phyloP scores from a whole-genome alignment of 2,888 invertebrate genomes.

The Dicycla oo region DNA sequence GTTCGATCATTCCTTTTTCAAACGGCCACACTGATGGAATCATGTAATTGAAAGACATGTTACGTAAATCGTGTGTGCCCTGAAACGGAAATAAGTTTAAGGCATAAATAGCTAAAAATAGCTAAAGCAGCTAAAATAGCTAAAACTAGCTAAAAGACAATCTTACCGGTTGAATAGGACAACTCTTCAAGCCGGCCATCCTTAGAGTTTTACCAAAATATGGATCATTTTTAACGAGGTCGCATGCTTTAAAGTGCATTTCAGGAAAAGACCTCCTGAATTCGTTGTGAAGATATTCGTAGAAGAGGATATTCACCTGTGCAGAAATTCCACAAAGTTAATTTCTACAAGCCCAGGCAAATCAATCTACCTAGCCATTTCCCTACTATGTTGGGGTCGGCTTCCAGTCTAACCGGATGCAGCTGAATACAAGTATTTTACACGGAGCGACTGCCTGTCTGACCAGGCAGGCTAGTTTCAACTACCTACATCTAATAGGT shows the following conservation, averaged over 20 bases:
- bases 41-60: not conserved
- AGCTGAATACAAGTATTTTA: too few relatives aligned
- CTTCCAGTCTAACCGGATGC: too few relatives aligned
- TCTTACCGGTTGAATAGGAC: constrained; percentile 28
- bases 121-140: too few relatives aligned
- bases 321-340: not conserved
- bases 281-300: constrained; percentile 42
- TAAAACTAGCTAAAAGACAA: too few relatives aligned
- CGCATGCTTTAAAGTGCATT: constrained; percentile 18
- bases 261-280: constrained; percentile 35
- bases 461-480: not conserved
- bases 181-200: not conserved
- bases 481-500: not conserved
- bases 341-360: not conserved
- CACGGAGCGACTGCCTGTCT: too few relatives aligned
- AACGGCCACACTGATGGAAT: constrained; percentile 35
- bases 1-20: constrained; percentile 20
- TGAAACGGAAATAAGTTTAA: constrained; percentile 6
- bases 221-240: constrained; percentile 10
- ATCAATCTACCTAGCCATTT: too few relatives aligned
- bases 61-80: not conserved
- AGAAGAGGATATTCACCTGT: constrained; percentile 24
- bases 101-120: too few relatives aligned
- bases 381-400: too few relatives aligned
- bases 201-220: constrained; percentile 2